Conservation (phyloP, 2,888 invertebrate species). For the Caenorhabditis macrosperma region DNA sequence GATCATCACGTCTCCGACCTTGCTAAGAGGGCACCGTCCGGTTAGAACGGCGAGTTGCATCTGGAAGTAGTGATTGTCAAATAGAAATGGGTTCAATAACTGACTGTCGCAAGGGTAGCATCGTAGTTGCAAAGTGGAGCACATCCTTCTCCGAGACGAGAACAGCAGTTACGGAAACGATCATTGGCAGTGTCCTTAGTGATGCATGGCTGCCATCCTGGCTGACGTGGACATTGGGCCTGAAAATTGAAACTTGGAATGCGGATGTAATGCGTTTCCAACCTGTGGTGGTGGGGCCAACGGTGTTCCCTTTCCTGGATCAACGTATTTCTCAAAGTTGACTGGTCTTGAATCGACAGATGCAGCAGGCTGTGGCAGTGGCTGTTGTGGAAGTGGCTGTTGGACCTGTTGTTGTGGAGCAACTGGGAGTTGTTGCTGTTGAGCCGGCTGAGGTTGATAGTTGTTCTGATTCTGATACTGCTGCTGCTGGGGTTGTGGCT, state of each 20-base stretch:
- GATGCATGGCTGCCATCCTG: constrained; percentile 79
- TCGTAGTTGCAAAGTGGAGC: constrained; percentile 78
- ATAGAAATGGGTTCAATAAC: constrained; percentile 18
- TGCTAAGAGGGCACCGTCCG: constrained; percentile 77
- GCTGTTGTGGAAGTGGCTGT: constrained; percentile 53
- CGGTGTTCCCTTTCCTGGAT: constrained; percentile 59
- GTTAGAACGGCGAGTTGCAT: constrained; percentile 79
- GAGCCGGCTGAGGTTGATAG: constrained; percentile 39
- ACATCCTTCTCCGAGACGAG: constrained; percentile 78
- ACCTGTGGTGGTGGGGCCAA: constrained; percentile 48
- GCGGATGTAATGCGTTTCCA: too few species aligned
- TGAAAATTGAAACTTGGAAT: too few species aligned
- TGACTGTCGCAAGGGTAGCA: constrained; percentile 75
- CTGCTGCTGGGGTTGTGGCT: constrained; percentile 26
- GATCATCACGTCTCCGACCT: constrained; percentile 79
- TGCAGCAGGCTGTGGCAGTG: constrained; percentile 48
- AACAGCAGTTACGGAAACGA: constrained; percentile 78
- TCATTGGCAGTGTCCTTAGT: constrained; percentile 76
- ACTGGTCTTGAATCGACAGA: constrained; percentile 64
- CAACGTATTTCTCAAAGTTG: constrained; percentile 63
- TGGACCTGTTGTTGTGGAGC: constrained; percentile 48
- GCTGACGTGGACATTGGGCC: constrained; percentile 75
- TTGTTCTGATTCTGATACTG: constrained; percentile 39
- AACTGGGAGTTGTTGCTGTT: constrained; percentile 43
- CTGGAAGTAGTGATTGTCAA: constrained; percentile 52